These are phyloP conservation scores for Danio jaintianensis DNA, from an alignment of 2,797 vertebrate species.

Conservation along the genomic window DNA sequence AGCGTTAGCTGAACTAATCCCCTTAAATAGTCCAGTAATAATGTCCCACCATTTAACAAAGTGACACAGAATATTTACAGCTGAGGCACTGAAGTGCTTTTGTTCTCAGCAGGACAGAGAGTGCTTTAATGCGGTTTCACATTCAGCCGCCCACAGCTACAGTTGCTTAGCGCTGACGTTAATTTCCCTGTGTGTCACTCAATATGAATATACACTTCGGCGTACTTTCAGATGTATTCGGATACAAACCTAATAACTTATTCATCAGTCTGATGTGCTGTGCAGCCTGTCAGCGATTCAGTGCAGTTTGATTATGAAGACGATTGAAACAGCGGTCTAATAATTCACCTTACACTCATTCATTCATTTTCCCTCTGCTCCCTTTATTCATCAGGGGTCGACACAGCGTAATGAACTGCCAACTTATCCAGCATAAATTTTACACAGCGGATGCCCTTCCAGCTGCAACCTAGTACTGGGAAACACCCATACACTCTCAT, in stretches of 20 bases:
- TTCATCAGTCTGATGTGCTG: slow-evolving; percentile 26
- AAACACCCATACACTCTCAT: too few species aligned
- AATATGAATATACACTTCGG: background rate
- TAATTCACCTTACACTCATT: too few species aligned
- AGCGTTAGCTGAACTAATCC: slow-evolving; percentile 20
- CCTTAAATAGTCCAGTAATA: slow-evolving; percentile 7
- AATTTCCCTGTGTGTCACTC: slow-evolving; percentile 1
- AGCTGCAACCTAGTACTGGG: too few species aligned
- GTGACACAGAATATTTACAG: slow-evolving; percentile 17
- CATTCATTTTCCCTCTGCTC: too few species aligned
- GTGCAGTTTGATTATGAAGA: slow-evolving; percentile 15
- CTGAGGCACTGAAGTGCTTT: slow-evolving; percentile 9
- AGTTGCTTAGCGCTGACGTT: background rate
- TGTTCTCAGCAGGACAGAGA: slow-evolving; percentile 14
- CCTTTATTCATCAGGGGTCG: too few species aligned
- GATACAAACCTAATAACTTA: slow-evolving; percentile 34
- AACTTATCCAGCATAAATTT: too few species aligned
- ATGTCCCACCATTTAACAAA: slow-evolving; percentile 13
- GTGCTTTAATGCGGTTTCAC: slow-evolving; percentile 13
- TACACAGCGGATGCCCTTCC: too few species aligned
- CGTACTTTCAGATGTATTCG: background rate
- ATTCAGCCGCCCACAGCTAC: slow-evolving; percentile 15
- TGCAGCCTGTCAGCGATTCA: slow-evolving; percentile 15
- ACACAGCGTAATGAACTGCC: too few species aligned
- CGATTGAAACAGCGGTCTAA: background rate